Conservation (phyloP, 2,797 vertebrate species). For the Gobionotothen gibberifrons region DNA sequence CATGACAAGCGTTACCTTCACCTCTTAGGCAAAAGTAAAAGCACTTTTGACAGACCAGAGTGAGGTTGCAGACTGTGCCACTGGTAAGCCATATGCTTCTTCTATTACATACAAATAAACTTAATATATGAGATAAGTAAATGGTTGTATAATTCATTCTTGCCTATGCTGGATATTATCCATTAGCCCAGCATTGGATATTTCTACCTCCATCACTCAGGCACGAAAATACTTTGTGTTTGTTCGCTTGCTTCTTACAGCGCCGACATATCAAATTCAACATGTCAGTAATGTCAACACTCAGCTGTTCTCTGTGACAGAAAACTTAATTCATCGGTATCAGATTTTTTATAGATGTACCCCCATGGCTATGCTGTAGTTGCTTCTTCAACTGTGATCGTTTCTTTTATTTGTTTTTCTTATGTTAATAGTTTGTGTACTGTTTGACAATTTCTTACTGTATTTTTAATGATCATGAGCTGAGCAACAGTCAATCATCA, state of each 20-base stretch:
- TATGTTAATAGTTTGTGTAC: constrained; percentile 55
- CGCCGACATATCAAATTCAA: constrained; percentile 60
- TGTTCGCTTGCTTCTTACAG: constrained; percentile 41
- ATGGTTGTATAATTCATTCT: constrained; percentile 43
- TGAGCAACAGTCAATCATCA: constrained; percentile 41
- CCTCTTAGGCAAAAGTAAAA: constrained; percentile 25
- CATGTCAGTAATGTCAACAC: constrained; percentile 40
- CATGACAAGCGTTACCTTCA: constrained; percentile 4
- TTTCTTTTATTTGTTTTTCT: constrained; percentile 34
- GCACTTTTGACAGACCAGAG: constrained; percentile 50
- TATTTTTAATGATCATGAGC: constrained; percentile 52
- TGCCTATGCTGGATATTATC: constrained; percentile 61
- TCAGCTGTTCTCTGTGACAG: constrained; percentile 49
- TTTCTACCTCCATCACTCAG: constrained; percentile 82
- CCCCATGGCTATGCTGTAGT: constrained; percentile 68
- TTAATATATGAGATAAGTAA: constrained; percentile 37
- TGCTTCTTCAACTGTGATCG: constrained; percentile 66
- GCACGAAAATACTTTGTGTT: constrained; percentile 45
- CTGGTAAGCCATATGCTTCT: constrained; percentile 67
- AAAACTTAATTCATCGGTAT: constrained; percentile 41
- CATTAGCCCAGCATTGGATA: constrained; percentile 53
- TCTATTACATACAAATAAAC: constrained; percentile 25
- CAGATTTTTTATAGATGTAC: constrained; percentile 54
- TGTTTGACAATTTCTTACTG: constrained; percentile 57
- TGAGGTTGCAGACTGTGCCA: constrained; percentile 64